Conservation (phyloP, 2,113 vertebrate species). For the Tachysurus vachellii region DNA sequence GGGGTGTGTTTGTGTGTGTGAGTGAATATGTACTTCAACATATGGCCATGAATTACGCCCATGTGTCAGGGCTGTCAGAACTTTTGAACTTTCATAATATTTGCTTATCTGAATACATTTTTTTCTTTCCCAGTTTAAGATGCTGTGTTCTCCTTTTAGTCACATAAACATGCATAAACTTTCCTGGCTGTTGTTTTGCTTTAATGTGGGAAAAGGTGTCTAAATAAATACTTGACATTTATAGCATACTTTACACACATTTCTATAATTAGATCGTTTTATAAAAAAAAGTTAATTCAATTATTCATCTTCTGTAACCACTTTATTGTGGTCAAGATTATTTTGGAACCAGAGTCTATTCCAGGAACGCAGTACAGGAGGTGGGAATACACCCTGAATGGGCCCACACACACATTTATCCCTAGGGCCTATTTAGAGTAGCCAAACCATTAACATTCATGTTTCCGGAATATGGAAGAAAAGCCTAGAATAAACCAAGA, state of each 20-base stretch:
- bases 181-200: not conserved
- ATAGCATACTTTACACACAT: too few species aligned
- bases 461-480: not conserved
- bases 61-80: not conserved
- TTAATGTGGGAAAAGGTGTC: not conserved
- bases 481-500: not conserved
- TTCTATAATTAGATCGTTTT: not conserved
- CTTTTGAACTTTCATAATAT: not conserved
- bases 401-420: not conserved
- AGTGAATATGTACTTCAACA: constrained; percentile 15
- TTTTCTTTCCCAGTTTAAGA: not conserved
- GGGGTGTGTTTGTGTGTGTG: constrained; percentile 28
- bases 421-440: not conserved
- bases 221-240: not conserved
- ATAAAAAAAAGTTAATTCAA: not conserved
- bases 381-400: not conserved
- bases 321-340: not conserved
- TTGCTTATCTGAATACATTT: not conserved
- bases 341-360: not conserved
- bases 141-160: not conserved
- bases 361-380: not conserved
- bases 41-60: not conserved
- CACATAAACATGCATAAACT: not conserved
- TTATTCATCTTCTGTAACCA: constrained; percentile 2
- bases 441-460: not conserved